Conservation (phyloP, 2,113 vertebrate species). For the Bettongia penicillata region DNA sequence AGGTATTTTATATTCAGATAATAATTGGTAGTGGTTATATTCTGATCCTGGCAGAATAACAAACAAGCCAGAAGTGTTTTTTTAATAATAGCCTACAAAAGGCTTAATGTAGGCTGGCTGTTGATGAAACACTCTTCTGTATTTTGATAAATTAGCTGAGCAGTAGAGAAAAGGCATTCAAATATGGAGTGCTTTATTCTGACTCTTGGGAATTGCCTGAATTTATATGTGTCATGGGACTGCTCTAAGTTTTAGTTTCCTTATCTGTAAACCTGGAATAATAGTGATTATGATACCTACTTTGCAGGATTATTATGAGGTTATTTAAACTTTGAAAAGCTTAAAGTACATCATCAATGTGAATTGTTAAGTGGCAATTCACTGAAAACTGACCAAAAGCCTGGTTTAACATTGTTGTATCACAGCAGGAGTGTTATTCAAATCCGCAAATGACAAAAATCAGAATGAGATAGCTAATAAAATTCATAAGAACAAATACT, state of each 20-base stretch:
- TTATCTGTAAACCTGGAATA: not conserved
- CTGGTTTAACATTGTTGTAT: not conserved
- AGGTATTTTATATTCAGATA: conserved; percentile 68
- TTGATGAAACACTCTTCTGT: conserved; percentile 36
- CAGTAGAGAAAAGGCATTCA: not conserved
- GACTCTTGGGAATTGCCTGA: not conserved
- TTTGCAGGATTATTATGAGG: not conserved
- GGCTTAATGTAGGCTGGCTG: not conserved
- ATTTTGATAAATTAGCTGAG: conserved; percentile 37
- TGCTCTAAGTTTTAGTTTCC: conserved; percentile 11
- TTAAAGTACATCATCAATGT: not conserved
- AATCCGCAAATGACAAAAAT: not conserved
- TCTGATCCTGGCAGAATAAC: not conserved
- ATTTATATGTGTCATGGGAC: not conserved
- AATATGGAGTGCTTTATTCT: conserved; percentile 10
- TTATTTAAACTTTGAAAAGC: not conserved
- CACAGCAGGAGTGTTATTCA: not conserved
- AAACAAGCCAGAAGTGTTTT: not conserved
- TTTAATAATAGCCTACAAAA: conserved; percentile 11
- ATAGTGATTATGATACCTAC: not conserved
- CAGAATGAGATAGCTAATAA: not conserved
- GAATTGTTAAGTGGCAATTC: not conserved
- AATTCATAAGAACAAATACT: not conserved
- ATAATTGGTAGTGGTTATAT: conserved; percentile 39
- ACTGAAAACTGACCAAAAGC: not conserved